Conservation (phyloP, 2,113 vertebrate species). For the Limanda limanda region DNA sequence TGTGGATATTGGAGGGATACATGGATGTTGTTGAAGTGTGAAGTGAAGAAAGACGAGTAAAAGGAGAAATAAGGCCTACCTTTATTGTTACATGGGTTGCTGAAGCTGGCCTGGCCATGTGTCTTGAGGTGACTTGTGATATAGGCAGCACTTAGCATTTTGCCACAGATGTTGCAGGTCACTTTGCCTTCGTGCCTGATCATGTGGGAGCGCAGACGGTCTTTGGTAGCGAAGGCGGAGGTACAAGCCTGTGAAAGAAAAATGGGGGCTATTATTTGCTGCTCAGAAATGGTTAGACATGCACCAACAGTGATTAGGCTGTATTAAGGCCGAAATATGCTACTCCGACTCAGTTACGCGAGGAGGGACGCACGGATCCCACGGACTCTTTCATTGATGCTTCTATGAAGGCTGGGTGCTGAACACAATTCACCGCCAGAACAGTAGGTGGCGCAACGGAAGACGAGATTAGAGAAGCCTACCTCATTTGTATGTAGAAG, state of each 20-base stretch:
- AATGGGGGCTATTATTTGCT: background rate
- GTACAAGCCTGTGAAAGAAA: conserved; percentile 89
- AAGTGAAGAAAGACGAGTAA: background rate
- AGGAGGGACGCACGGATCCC: no score
- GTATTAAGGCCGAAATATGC: no score
- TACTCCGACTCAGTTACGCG: no score
- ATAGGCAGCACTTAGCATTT: conserved; percentile 98
- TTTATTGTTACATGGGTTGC: conserved; percentile 94
- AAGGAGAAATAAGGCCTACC: conserved; percentile 79
- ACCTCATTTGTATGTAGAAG: no score
- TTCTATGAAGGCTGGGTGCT: no score
- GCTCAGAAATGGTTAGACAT: background rate
- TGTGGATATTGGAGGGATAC: background rate
- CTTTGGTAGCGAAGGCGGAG: conserved; percentile 99
- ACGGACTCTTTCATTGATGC: no score
- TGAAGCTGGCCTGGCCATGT: conserved; percentile 96
- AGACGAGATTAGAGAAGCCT: no score
- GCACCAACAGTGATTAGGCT: background rate
- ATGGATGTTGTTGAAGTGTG: no score
- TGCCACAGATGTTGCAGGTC: conserved; percentile 98
- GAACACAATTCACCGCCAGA: no score
- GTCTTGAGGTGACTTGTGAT: conserved; percentile 99
- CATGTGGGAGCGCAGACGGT: conserved; percentile 98
- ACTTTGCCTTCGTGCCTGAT: conserved; percentile 98
- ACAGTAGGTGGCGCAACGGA: no score